A percentile compares a stretch with the other conserved stretches of the same genome.
Evolutionary conservation across 2,888 invertebrate species (phyloP).

Genomic region (Lacanobia wlatinum): DNA sequence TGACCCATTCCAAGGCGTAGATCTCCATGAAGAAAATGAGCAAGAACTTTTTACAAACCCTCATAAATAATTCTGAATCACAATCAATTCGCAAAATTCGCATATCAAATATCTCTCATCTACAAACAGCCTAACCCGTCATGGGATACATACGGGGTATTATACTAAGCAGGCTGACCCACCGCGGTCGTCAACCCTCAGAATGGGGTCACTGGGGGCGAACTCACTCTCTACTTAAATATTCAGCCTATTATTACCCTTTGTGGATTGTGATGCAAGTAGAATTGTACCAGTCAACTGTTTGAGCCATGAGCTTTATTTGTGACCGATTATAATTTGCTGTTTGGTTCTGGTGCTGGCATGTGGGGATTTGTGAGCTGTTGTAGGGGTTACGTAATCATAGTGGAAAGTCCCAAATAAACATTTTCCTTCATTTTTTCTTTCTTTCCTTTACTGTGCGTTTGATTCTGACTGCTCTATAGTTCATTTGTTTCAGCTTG

Average conservation of each 20-base stretch:
- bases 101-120: constrained; percentile 24
- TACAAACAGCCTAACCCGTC: constrained; percentile 40
- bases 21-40: no score
- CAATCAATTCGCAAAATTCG: neutral
- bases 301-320: neutral
- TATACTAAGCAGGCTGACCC: constrained; percentile 53
- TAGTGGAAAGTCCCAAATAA: no score
- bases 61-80: neutral
- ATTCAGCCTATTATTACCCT: constrained; percentile 58
- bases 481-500: neutral
- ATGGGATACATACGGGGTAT: constrained; percentile 56
- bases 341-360: neutral
- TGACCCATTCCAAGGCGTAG: no score
- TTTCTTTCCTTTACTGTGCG: no score
- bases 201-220: constrained; percentile 64
- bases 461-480: neutral
- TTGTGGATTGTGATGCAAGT: constrained; percentile 47
- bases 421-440: no score
- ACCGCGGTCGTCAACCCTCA: constrained; percentile 61
- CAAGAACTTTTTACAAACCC: no score
- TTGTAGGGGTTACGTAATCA: neutral
- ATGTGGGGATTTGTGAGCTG: neutral
- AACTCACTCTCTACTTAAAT: constrained; percentile 56
- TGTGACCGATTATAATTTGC: constrained; percentile 1
- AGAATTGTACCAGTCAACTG: constrained; percentile 8